Evolutionary conservation across 1,140 invertebrate genomes (phyloP).

Genomic region (Sitobion miscanthi): DNA sequence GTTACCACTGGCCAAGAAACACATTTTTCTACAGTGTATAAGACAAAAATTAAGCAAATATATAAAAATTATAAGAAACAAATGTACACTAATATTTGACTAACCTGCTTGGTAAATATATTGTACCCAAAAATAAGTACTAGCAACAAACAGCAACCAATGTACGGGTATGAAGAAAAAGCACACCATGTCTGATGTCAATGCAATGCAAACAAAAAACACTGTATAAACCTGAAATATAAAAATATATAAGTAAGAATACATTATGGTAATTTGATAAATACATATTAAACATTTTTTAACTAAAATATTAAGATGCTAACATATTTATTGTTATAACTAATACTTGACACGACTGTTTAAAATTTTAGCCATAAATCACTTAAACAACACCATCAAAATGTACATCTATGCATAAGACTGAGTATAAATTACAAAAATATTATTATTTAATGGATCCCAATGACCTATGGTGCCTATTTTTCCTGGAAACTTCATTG

Average conservation of each 20-base stretch:
- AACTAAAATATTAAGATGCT: not conserved
- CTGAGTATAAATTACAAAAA: not conserved
- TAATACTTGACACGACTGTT: too few relatives aligned
- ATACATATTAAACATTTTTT: not conserved
- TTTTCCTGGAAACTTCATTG: not conserved
- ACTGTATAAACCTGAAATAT: conserved; percentile 93
- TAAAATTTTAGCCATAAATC: not conserved
- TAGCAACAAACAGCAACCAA: conserved; percentile 97
- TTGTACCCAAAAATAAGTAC: conserved; percentile 99
- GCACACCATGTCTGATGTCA: conserved; percentile 98
- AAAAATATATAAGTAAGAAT: conserved; percentile 49
- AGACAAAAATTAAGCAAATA: conserved; percentile 59
- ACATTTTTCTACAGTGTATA: conserved; percentile 76
- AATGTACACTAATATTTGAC: conserved; percentile 59
- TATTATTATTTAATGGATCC: not conserved
- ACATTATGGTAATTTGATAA: not conserved
- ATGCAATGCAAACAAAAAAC: conserved; percentile 96
- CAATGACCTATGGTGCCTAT: not conserved
- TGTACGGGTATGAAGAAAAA: conserved; percentile 99
- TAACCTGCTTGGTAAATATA: conserved; percentile 98
- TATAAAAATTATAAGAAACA: not conserved
- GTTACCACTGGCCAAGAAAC: conserved; percentile 94
- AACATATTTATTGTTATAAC: not conserved
- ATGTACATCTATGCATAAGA: not conserved
- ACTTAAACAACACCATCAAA: not conserved